These are phyloP conservation scores for Toxotes jaculatrix DNA, from an alignment of 2,113 vertebrate genomes.

Conservation along the genomic window DNA sequence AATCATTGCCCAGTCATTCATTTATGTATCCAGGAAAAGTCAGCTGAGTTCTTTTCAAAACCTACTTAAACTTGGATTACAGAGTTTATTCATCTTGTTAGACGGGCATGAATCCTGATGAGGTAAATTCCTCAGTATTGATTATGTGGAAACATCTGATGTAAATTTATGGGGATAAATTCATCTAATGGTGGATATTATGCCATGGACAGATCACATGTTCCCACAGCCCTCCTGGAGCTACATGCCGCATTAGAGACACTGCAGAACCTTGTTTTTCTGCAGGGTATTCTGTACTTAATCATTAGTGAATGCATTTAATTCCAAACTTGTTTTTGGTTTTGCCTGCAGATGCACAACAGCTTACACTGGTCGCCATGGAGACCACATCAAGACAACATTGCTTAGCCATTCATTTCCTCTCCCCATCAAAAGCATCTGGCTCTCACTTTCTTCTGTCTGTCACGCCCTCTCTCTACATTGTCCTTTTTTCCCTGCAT, in stretches of 20 bases:
- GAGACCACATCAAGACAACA: slow-evolving; percentile 56
- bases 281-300: slow-evolving; percentile 51
- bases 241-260: slow-evolving; percentile 25
- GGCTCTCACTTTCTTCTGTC: slow-evolving; percentile 50
- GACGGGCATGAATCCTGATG: slow-evolving; percentile 6
- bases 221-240: slow-evolving; percentile 45
- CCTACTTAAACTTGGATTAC: not conserved
- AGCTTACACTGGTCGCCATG: slow-evolving; percentile 25
- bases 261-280: slow-evolving; percentile 11
- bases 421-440: slow-evolving; percentile 53
- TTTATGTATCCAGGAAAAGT: slow-evolving; percentile 15
- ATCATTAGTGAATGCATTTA: slow-evolving; percentile 53
- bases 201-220: slow-evolving; percentile 24
- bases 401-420: slow-evolving; percentile 49
- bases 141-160: slow-evolving; percentile 46
- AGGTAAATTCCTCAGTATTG: slow-evolving; percentile 47
- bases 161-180: slow-evolving; percentile 48
- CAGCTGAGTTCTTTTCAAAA: not conserved
- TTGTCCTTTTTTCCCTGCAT: slow-evolving; percentile 18
- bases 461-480: slow-evolving; percentile 8
- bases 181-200: slow-evolving; percentile 31
- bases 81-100: slow-evolving; percentile 27
- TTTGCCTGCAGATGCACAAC: slow-evolving; percentile 49
- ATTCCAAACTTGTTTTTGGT: slow-evolving; percentile 55
- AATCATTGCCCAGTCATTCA: not conserved